Base-by-base conservation (phyloP, 2,113 vertebrate species). In the Rostratula benghalensis region DNA sequence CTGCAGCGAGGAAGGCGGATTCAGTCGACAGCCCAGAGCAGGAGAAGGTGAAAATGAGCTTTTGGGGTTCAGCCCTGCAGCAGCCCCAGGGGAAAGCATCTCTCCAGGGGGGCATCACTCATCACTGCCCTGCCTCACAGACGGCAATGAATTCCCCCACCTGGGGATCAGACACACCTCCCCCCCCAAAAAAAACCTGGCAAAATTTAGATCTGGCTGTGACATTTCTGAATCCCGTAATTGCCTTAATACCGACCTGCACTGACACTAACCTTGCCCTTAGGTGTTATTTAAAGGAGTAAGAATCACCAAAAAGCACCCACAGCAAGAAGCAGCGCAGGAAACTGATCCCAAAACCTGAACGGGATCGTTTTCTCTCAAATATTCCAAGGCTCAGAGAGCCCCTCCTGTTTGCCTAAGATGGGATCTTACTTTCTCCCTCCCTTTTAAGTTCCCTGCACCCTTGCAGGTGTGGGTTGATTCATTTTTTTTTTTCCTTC, bases 161-260 rank as follows among this genome's bases (percentile, higher is more conserved):
- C 73, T 6, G 48, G 2, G 5, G 73, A 2, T 13, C 82, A n/a
- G 46, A 15, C 48, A 22, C 43, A 39, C 39, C 54, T 13, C 24
- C 33, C 17, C 35, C 30, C 30, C n/a, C n/a, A n/a, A n/a, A n/a
- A n/a, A n/a, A n/a, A n/a, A n/a, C n/a, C n/a, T n/a, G n/a, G n/a
- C n/a, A n/a, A n/a, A n/a, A n/a, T n/a, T 2, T 2, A 13, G 18
- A 25, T 15, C 15, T 30, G 57, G 2, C 59, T 2, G 0, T 0
- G 28, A 5, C 1, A 59, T 2, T 37, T 19, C 41, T 7, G 7
- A 33, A 8, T 3, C 37, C 61, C 8, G 23, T 1, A 4, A 7
- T 0, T 5, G 35, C 60, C 54, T 3, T 1, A 6, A 7, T 0
- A 1, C 64, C 0, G 12, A 46, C 18, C 8, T 0, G 10, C 37